A percentile compares a stretch with the other conserved stretches of the same genome.
Conservation (phyloP, 2,797 vertebrate species). For the Sciaenops ocellatus region DNA sequence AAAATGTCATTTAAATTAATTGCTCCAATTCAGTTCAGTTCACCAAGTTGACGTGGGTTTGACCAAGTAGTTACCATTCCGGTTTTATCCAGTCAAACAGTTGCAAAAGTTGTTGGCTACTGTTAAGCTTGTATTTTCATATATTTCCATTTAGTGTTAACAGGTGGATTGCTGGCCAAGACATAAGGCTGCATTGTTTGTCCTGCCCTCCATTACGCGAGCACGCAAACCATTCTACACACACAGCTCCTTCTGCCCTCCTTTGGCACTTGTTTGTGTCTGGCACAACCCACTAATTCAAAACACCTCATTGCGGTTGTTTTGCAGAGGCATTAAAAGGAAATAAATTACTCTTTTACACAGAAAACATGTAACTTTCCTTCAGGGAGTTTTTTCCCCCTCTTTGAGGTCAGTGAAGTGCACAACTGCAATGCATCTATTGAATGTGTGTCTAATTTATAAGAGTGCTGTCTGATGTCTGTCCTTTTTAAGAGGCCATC, state of each 20-base stretch:
- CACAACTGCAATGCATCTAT: not conserved
- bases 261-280: constrained; percentile 39
- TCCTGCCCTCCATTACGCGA: constrained; percentile 42
- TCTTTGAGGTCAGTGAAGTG: constrained; percentile 17
- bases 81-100: constrained; percentile 22
- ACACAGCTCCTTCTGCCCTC: constrained; percentile 2
- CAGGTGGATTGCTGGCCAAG: constrained; percentile 21
- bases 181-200: constrained; percentile 55
- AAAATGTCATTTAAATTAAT: too few species aligned
- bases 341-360: constrained; percentile 3
- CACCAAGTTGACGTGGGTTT: not conserved
- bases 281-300: constrained; percentile 23
- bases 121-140: constrained; percentile 11
- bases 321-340: constrained; percentile 38
- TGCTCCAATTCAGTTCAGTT: not conserved
- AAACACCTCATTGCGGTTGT: constrained; percentile 35
- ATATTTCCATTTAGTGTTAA: constrained; percentile 24
- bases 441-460: constrained; percentile 7
- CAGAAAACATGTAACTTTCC: constrained; percentile 16
- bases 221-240: constrained; percentile 7
- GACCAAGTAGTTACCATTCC: not conserved
- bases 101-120: not conserved
- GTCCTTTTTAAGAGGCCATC: not conserved
- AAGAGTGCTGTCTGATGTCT: constrained; percentile 11
- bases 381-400: not conserved